Percentiles rank a stretch among this genome's conserved stretches.
phyloP scores from a whole-genome alignment of 2,113 vertebrate genomes.

The Ifrita kowaldi region DNA sequence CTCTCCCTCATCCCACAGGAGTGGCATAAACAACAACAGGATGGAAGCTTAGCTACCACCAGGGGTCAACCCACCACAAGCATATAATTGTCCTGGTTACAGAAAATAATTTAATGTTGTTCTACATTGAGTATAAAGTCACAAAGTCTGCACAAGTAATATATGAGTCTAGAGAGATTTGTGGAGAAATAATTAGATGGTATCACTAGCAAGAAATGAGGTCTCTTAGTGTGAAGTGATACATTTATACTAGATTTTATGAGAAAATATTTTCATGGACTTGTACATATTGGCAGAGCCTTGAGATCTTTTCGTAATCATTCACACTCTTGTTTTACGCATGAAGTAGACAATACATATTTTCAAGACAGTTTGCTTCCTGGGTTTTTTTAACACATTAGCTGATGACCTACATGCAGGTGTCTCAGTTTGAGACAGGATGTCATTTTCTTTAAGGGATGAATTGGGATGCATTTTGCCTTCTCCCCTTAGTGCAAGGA shows the following conservation, averaged over 20 bases:
- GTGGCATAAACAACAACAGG: not conserved
- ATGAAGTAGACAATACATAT: not conserved
- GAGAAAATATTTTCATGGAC: not conserved
- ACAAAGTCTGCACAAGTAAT: not conserved
- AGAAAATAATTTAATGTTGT: not conserved
- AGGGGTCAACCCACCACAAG: not conserved
- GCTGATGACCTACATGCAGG: not conserved
- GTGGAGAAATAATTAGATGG: not conserved
- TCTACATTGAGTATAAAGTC: not conserved
- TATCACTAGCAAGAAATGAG: not conserved
- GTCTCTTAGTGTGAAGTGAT: not conserved
- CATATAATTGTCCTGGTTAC: not conserved
- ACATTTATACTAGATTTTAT: not conserved
- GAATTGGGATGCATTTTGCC: not conserved
- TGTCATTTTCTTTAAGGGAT: rapidly evolving
- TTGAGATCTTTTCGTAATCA: not conserved
- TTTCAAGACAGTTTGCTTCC: not conserved
- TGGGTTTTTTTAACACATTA: not conserved
- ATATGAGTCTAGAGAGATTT: not conserved
- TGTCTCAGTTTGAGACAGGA: too few species aligned
- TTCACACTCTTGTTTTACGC: not conserved
- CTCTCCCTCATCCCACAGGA: rapidly evolving
- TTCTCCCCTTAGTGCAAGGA: not conserved
- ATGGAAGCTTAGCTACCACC: not conserved
- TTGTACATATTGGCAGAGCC: not conserved